Base-by-base conservation (phyloP, 2,113 vertebrate species). In the Rhinoptilus africanus region DNA sequence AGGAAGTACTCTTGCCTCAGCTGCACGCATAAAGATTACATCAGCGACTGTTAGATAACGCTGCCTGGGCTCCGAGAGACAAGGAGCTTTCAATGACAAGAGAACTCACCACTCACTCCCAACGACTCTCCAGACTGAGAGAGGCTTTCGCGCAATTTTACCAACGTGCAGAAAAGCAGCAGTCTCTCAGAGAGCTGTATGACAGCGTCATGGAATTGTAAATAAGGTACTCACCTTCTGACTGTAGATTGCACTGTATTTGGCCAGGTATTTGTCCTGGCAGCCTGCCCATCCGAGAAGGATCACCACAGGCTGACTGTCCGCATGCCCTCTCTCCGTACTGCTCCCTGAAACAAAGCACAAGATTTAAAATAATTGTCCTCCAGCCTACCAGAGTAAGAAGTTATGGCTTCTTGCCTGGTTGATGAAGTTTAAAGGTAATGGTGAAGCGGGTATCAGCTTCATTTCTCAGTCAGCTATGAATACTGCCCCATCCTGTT, bases 201-300 rank as follows among this genome's bases (percentile, higher is more conserved):
- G 19, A 35, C 17, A 50, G 34, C 6, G 27, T 27, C 41, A 72
- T 3, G 48, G 43, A 48, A 51, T 71, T 6, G 63, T 1, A 43
- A 74, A 68, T 4, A 12, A 59, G 53, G 5, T 35, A 59, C 98
- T 97, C 86, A 99, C 99, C 98, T 98, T 98, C 73, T 99, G 97
- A 9, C 98, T 99, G 96, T 99, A 99, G 96, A 99, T 98, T 63
- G 98, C 93, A 8, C 99, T 99, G 98, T 99, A 99, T 86, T 99
- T 99, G 79, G 98, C 98, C 56, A 99, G 98, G 85, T 99, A 98
- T 86, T 98, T 99, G 97, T 99, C 99, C 45, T 97, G 98, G 96
- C 99, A 99, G 53, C 99, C 99, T 50, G 98, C 99, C 99, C 99
- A 99, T n/a, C 99, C 99, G 10, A 99, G 88, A 32, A 99, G 98